Base-by-base conservation (phyloP, 2,797 vertebrate species). In the Channa striata region DNA sequence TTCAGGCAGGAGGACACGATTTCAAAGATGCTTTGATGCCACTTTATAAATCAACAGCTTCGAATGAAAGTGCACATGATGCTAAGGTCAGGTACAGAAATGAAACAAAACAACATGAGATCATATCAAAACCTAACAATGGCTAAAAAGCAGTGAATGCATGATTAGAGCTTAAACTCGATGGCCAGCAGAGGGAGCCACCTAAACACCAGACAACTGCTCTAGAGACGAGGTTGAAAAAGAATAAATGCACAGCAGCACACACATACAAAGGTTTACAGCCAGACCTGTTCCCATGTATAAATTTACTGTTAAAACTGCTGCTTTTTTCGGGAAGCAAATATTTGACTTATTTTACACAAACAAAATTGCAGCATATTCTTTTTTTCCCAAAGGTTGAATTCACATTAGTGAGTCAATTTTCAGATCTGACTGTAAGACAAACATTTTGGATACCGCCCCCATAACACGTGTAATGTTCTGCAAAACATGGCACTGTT, bases 131-230 rank as follows among this genome's bases (percentile, higher is more conserved):
- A 50, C 56, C 47, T 78, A 13, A 78, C 17, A 59, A 48, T 7
- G 56, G 72, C 75, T 30, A 30, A 30, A 74, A 73, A 81, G 81
- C 82, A 34, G 76, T 4, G 44, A 65, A 80, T 36, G 56, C 39
- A 66, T 84, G 87, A 90, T 87, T 91, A 83, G 77, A 68, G 65
- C 60, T 74, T 44, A 71, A 71, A 69, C 39, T 63, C 46, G 44
- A 20, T 1, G 23, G 70, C 89, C 91, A 90, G 47, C 70, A 89
- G 92, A 80, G 90, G 90, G 92, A 68, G 89, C 88, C 85, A 89
- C 70, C 75, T 68, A 62, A 48, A 89, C 85, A 83, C 72, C 58
- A 68, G 33, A 86, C 30, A 68, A 68, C 63, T 54, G 25, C 70
- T 70, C 58, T 20, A 70, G 49, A 61, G 37, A 47, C 17, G 59